These are phyloP conservation scores for Sipha flava DNA, from an alignment of 1,140 invertebrate genomes.

Conservation along the genomic window DNA sequence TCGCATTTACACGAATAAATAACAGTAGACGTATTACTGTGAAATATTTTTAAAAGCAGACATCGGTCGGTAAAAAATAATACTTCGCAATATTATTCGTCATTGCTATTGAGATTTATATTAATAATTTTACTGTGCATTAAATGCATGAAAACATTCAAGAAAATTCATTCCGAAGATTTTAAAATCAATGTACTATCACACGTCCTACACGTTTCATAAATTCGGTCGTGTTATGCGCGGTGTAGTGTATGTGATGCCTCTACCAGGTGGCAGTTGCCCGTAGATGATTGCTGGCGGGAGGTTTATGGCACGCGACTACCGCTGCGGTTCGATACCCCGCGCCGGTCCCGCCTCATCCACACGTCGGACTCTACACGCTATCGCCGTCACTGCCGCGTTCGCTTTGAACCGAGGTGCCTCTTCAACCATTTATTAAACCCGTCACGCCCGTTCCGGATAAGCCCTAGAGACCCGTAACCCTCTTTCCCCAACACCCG, in stretches of 20 bases:
- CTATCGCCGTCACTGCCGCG: slow-evolving; percentile 23
- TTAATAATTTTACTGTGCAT: too few relatives aligned
- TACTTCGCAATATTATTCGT: too few relatives aligned
- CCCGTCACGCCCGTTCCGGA: slow-evolving; percentile 32
- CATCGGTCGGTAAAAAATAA: too few relatives aligned
- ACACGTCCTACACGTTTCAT: too few relatives aligned
- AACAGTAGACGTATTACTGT: too few relatives aligned
- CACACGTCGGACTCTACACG: slow-evolving; percentile 13
- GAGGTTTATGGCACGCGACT: slow-evolving; percentile 33
- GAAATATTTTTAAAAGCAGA: too few relatives aligned
- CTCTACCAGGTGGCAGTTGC: slow-evolving; percentile 12
- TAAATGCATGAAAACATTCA: too few relatives aligned
- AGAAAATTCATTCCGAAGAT: too few relatives aligned
- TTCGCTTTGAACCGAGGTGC: slow-evolving; percentile 21
- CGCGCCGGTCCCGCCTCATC: not conserved
- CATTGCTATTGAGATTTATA: too few relatives aligned
- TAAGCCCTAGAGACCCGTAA: slow-evolving; percentile 32
- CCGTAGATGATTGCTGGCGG: slow-evolving; percentile 32
- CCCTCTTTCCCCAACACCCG: slow-evolving; percentile 1
- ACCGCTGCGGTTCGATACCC: slow-evolving; percentile 32
- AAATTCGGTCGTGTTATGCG: not conserved
- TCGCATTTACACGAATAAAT: too few relatives aligned
- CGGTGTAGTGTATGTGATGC: not conserved
- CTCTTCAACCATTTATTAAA: slow-evolving; percentile 33
- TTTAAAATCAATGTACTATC: too few relatives aligned